phyloP scores from a whole-genome alignment of 2,113 vertebrate species.

The Mellivora capensis region DNA sequence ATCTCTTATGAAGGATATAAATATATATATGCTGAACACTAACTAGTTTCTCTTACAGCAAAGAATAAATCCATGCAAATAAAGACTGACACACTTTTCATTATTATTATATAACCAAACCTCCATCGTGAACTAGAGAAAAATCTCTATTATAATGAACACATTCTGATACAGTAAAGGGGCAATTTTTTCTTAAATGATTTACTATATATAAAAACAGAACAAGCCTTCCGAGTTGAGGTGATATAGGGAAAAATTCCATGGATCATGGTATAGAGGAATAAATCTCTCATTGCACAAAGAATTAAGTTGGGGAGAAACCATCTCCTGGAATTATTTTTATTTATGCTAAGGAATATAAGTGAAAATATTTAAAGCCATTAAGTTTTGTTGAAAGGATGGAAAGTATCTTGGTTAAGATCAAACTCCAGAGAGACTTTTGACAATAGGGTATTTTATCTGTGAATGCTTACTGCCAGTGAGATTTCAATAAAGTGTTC shows the following conservation, averaged over 20 bases:
- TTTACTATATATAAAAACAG: background rate
- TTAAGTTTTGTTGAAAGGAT: background rate
- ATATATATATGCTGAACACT: background rate
- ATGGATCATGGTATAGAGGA: background rate
- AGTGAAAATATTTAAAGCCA: background rate
- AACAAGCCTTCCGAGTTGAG: background rate
- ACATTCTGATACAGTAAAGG: background rate
- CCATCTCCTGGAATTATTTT: background rate
- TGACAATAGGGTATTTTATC: background rate
- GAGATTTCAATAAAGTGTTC: background rate
- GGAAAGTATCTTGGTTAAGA: background rate
- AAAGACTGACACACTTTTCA: background rate
- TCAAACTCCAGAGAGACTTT: background rate
- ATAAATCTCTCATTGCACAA: background rate
- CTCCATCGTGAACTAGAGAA: background rate
- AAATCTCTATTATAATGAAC: background rate
- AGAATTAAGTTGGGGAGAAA: background rate
- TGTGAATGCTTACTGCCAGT: no score
- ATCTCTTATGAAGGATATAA: background rate
- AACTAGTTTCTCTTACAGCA: background rate
- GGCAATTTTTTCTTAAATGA: background rate
- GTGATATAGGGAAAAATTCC: background rate
- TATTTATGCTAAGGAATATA: background rate
- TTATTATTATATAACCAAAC: background rate
- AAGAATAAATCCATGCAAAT: background rate